Evolutionary conservation across 64 coral and sea anemone species (phyloP).

Genomic region (Pachyseris speciosa): DNA sequence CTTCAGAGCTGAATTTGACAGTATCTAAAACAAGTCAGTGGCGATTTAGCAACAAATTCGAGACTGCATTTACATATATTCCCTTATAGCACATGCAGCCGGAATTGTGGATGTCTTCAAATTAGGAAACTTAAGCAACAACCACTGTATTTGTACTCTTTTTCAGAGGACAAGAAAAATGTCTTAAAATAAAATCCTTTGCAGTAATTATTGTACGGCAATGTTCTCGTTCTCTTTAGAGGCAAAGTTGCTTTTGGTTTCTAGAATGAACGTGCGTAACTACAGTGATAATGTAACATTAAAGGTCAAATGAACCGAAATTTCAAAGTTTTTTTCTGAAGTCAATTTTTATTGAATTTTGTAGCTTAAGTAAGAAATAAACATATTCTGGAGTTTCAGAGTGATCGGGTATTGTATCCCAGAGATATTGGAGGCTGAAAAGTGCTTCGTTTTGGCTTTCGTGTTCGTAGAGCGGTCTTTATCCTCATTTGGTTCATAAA

Average conservation of each 20-base stretch:
- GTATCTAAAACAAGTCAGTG: neutral
- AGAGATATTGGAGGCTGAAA: too few relatives aligned
- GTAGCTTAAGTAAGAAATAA: neutral
- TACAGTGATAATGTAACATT: neutral
- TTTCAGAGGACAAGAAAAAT: too few relatives aligned
- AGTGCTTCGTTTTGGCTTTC: too few relatives aligned
- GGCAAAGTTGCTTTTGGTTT: neutral
- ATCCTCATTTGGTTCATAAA: too few relatives aligned
- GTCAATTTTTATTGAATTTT: too few relatives aligned
- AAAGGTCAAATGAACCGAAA: neutral
- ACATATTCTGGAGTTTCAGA: too few relatives aligned
- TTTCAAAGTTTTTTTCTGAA: too few relatives aligned
- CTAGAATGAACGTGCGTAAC: neutral
- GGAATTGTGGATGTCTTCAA: neutral
- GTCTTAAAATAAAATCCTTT: neutral
- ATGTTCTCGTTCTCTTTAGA: neutral
- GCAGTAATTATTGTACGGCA: neutral
- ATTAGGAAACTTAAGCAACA: neutral
- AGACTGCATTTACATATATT: neutral
- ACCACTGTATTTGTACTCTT: neutral
- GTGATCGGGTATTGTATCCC: too few relatives aligned
- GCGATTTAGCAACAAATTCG: neutral
- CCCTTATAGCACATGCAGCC: neutral
- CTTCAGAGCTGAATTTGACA: neutral
- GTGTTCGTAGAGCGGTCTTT: too few relatives aligned